phyloP scores from a whole-genome alignment of 2,113 vertebrate genomes.

The Miniopterus natalensis region DNA sequence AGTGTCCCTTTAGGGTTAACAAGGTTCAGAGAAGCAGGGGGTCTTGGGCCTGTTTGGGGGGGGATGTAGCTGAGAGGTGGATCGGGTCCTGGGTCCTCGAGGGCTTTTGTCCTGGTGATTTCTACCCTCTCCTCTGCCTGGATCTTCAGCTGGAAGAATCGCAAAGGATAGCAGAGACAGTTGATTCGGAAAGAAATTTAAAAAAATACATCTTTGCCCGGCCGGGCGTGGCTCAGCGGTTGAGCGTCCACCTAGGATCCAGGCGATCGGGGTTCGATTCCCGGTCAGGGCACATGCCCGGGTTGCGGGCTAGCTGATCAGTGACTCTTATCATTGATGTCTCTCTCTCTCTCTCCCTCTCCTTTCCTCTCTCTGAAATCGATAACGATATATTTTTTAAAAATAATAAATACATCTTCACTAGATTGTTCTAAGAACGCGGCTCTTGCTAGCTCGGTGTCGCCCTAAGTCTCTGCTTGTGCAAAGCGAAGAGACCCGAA shows the following conservation, averaged over 20 bases:
- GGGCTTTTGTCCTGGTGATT: background rate
- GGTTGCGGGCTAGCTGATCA: no score
- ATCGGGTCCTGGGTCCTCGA: background rate
- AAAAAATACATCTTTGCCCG: background rate
- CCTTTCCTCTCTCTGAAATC: no score
- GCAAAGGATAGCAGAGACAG: background rate
- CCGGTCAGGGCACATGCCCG: no score
- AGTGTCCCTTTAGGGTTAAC: background rate
- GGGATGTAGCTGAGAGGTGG: background rate
- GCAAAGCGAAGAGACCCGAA: background rate
- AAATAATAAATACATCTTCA: background rate
- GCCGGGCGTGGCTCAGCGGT: no score
- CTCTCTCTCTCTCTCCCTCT: no score
- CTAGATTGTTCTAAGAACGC: background rate
- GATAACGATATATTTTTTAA: no score
- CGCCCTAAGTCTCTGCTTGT: background rate
- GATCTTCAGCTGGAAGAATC: background rate
- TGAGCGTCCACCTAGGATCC: no score
- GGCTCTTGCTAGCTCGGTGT: background rate
- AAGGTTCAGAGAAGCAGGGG: background rate
- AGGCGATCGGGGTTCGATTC: no score
- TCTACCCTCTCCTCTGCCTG: background rate
- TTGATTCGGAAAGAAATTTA: background rate
- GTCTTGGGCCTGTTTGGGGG: background rate
- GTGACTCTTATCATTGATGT: no score